A percentile compares a stretch with the other conserved stretches of the same genome.
phyloP scores from a whole-genome alignment of 2,888 invertebrate genomes.

The Poecilobothrus nobilitatus region DNA sequence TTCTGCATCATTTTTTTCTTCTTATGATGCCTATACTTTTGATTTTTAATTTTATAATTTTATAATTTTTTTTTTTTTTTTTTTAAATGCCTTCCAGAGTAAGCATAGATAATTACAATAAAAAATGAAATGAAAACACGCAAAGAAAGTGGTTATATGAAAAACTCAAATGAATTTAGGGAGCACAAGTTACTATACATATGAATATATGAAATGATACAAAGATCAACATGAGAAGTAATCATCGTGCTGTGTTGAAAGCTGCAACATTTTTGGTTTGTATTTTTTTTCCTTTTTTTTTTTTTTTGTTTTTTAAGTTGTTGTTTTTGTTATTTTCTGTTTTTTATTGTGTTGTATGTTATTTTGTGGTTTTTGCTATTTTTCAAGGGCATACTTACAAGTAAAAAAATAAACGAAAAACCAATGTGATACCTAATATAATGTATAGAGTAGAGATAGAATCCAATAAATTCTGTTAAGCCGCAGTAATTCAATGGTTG shows the following conservation, averaged over 20 bases:
- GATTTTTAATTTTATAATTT: too few species aligned
- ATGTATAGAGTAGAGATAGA: not conserved
- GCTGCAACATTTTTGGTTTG: not conserved
- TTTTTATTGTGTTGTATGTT: not conserved
- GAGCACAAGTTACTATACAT: too few species aligned
- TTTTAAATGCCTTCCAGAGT: not conserved
- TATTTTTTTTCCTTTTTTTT: not conserved
- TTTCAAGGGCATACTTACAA: not conserved
- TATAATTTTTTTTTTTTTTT: too few species aligned
- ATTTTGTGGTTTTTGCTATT: not conserved
- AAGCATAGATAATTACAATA: not conserved
- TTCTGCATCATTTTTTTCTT: too few species aligned
- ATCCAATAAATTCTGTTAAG: too few species aligned
- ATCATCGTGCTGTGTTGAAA: not conserved
- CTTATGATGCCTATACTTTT: too few species aligned
- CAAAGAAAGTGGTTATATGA: not conserved
- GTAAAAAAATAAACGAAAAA: too few species aligned
- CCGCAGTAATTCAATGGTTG: too few species aligned
- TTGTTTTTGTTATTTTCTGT: not conserved
- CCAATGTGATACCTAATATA: not conserved
- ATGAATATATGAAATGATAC: not conserved
- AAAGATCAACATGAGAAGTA: not conserved
- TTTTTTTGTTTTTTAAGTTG: too few species aligned
- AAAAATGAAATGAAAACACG: not conserved
- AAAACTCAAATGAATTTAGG: too few species aligned